These are phyloP conservation scores for Ectemnius continuus DNA, from an alignment of 2,888 invertebrate species.

Conservation along the genomic window DNA sequence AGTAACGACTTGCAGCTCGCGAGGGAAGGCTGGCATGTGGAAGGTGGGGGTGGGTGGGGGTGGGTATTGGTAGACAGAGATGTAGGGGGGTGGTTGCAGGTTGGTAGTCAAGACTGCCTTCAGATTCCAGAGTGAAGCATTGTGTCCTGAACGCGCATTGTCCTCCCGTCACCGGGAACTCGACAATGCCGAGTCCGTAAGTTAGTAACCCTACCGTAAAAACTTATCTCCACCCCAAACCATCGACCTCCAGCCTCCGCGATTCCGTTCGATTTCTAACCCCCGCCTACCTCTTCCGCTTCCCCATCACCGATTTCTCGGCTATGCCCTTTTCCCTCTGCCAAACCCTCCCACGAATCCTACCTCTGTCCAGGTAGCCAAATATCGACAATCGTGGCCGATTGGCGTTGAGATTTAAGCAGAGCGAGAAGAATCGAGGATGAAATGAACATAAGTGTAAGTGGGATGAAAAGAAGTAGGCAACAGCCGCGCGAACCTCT, in stretches of 20 bases:
- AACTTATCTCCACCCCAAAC: conserved; percentile 71
- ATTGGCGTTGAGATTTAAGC: too few species aligned
- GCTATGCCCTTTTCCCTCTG: conserved; percentile 23
- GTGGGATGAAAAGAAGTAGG: too few species aligned
- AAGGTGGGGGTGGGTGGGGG: conserved; percentile 38
- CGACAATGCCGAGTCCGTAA: conserved; percentile 72
- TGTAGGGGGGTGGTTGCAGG: conserved; percentile 57
- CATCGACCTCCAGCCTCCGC: conserved; percentile 60
- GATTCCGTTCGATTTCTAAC: conserved; percentile 65
- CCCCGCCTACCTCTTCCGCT: conserved; percentile 37
- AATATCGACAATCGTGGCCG: too few species aligned
- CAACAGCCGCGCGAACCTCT: too few species aligned
- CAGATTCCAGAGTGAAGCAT: conserved; percentile 71
- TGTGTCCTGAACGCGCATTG: conserved; percentile 73
- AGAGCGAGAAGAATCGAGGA: too few species aligned
- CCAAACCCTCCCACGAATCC: neutral
- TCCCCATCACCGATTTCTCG: conserved; percentile 27
- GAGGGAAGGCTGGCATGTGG: conserved; percentile 46
- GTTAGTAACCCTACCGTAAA: conserved; percentile 73
- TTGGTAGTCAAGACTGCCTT: conserved; percentile 67
- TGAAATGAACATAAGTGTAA: too few species aligned
- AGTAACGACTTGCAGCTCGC: conserved; percentile 45
- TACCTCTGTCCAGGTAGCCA: too few species aligned
- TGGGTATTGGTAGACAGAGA: conserved; percentile 55
- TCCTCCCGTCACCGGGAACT: conserved; percentile 72